phyloP scores from a whole-genome alignment of 2,888 invertebrate genomes.

The Caenorhabditis sulstoni region DNA sequence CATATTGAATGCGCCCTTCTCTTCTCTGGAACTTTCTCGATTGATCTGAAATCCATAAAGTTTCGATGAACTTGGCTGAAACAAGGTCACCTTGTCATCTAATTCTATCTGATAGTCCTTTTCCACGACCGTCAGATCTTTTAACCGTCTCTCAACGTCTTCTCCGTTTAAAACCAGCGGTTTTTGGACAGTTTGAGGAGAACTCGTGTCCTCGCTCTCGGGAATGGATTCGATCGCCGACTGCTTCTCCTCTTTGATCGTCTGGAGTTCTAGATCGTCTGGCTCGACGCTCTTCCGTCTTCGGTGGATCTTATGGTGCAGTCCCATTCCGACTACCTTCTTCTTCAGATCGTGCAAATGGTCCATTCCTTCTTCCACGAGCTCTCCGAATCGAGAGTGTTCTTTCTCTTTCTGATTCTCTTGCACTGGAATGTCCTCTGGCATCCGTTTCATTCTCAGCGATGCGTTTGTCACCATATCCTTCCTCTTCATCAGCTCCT shows the following conservation, averaged over 20 bases:
- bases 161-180: constrained; percentile 44
- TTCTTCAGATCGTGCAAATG: constrained; percentile 67
- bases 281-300: constrained; percentile 62
- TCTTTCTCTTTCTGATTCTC: constrained; percentile 66
- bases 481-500: constrained; percentile 52
- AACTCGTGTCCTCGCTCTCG: constrained; percentile 25
- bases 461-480: constrained; percentile 97
- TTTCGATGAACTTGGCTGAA: neutral
- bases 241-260: constrained; percentile 57
- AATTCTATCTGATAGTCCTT: constrained; percentile 46
- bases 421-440: constrained; percentile 82
- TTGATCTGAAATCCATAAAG: constrained; percentile 8
- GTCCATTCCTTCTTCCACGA: constrained; percentile 71
- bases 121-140: constrained; percentile 47
- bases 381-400: constrained; percentile 64
- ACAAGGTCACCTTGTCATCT: constrained; percentile 18
- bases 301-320: constrained; percentile 63
- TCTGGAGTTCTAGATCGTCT: constrained; percentile 54
- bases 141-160: constrained; percentile 50
- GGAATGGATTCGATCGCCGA: constrained; percentile 1
- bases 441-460: constrained; percentile 95
- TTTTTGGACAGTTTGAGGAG: constrained; percentile 33
- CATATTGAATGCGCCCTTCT: constrained; percentile 62
- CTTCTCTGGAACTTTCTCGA: constrained; percentile 10
- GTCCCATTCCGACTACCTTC: constrained; percentile 55